Evolutionary conservation across 1,140 invertebrate species (phyloP).

Genomic region (Drosophila bifasciata): DNA sequence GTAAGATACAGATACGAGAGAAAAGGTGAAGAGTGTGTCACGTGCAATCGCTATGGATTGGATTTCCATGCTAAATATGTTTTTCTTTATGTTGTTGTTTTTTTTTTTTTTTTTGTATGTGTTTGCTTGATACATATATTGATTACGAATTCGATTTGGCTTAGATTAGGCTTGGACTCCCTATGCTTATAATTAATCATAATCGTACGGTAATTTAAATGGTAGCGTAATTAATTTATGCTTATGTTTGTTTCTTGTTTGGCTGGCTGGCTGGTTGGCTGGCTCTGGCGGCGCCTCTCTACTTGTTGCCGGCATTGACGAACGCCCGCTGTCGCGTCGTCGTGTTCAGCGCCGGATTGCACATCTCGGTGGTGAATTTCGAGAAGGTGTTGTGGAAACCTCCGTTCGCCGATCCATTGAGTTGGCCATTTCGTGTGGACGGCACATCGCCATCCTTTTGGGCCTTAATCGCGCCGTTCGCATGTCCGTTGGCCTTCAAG

Average conservation of each 20-base stretch:
- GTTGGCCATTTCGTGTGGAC: conserved; percentile 44
- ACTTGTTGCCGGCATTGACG: conserved; percentile 69
- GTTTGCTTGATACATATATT: conserved; percentile 39
- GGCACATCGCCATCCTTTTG: conserved; percentile 54
- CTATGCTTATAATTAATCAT: conserved; percentile 75
- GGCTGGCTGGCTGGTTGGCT: conserved; percentile 62
- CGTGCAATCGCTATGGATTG: conserved; percentile 53
- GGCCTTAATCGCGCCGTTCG: conserved; percentile 62
- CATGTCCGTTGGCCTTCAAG: conserved; percentile 72
- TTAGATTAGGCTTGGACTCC: conserved; percentile 77
- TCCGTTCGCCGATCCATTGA: conserved; percentile 36
- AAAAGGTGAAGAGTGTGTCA: conserved; percentile 17
- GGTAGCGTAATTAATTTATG: conserved; percentile 77
- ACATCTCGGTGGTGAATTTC: conserved; percentile 74
- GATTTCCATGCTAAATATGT: conserved; percentile 61
- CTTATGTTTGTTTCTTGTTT: conserved; percentile 72
- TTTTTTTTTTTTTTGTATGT: conserved; percentile 22
- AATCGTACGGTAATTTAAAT: conserved; percentile 68
- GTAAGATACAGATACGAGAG: conserved; percentile 1
- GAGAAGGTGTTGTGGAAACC: conserved; percentile 64
- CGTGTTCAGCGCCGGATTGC: conserved; percentile 70
- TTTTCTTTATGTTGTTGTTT: conserved; percentile 31
- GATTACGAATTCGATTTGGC: conserved; percentile 60
- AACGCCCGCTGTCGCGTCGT: conserved; percentile 71
- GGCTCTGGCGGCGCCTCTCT: conserved; percentile 53